Evolutionary conservation across 2,888 invertebrate genomes (phyloP), one percentile per base, ranked within the genome.

Genomic region (Caenorhabditis imperialis): DNA sequence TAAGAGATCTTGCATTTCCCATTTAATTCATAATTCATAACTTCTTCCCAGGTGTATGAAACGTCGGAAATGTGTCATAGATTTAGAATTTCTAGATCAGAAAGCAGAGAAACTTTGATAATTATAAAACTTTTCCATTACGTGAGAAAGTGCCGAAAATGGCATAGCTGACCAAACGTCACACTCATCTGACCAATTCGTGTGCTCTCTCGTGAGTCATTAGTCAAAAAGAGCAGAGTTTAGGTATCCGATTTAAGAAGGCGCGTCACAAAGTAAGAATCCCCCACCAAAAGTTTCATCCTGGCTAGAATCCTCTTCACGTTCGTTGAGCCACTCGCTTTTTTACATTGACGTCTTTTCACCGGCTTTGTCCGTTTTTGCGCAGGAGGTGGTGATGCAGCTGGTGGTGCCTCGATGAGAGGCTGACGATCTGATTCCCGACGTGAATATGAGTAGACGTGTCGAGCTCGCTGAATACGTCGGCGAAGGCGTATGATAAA

Each of bases 351-450:
- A 30, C 40, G 23, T 42, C 40, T 47, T 27, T 47, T 55, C 25
- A 18, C 27, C 8, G 22, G 20, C 8, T 25, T 54, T 16, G 22
- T 10, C 38, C 16, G 18, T 16, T 45, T 54, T 10, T 18, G 14
- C 20, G 33, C 1, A 2, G 23, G 37, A 7, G 42, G 14, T 6
- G 57, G 55, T 16, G 55, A 16, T 7, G 37, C 6, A 1, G 18
- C 12, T 7, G 33, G 42, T 7, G 65, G 65, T 8, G 65, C 48
- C 23, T 72, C 72, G 20, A 72, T 63, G n/a, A 72, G 53, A 12
- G 60, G 60, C 54, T 72, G 63, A 42, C 58, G 45, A 40, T 72
- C 72, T 4, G 72, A 72, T 20, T 58, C 63, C 10, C 44, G 63
- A n/a, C 72, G 38, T 1, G 45, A 63, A 27, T 38, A 48, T 1